A percentile compares a stretch with the other conserved stretches of the same genome.
phyloP scores from a whole-genome alignment of 2,113 vertebrate species.

The Pituophis catenifer region DNA sequence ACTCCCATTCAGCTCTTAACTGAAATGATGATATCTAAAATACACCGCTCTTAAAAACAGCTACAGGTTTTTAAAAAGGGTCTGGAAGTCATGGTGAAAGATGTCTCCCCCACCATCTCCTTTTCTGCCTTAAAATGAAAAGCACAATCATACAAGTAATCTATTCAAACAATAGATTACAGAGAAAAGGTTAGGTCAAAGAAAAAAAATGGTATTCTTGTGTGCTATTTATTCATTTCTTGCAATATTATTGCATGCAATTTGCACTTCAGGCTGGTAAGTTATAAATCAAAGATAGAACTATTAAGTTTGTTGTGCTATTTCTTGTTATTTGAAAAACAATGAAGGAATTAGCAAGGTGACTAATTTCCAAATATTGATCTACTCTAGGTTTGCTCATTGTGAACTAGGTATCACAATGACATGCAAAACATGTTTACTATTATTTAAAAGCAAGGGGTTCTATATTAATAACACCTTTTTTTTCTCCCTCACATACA shows the following conservation, averaged over 20 bases:
- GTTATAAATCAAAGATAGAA: neutral
- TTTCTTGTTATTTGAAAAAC: neutral
- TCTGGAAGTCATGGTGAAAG: neutral
- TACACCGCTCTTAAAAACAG: slow-evolving; percentile 17
- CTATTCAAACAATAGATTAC: no score
- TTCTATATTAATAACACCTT: neutral
- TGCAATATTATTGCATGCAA: neutral
- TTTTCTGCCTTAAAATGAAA: slow-evolving; percentile 12
- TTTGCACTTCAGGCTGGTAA: neutral
- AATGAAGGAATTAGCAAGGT: neutral
- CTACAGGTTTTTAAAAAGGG: neutral
- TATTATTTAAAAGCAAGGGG: neutral
- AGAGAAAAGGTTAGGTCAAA: neutral
- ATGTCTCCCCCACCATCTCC: neutral
- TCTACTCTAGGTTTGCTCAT: neutral
- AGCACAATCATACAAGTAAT: neutral
- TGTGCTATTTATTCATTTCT: neutral
- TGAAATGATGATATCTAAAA: slow-evolving; percentile 15
- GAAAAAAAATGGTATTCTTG: neutral
- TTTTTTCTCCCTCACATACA: no score
- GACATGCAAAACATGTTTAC: neutral
- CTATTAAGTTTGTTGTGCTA: neutral
- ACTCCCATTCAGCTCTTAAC: slow-evolving; percentile 30
- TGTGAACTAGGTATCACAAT: neutral
- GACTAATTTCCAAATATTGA: neutral